Percentiles rank a stretch among this genome's conserved stretches.
These are phyloP conservation scores for Fringilla coelebs DNA, from an alignment of 2,797 vertebrate genomes.

Conservation along the genomic window DNA sequence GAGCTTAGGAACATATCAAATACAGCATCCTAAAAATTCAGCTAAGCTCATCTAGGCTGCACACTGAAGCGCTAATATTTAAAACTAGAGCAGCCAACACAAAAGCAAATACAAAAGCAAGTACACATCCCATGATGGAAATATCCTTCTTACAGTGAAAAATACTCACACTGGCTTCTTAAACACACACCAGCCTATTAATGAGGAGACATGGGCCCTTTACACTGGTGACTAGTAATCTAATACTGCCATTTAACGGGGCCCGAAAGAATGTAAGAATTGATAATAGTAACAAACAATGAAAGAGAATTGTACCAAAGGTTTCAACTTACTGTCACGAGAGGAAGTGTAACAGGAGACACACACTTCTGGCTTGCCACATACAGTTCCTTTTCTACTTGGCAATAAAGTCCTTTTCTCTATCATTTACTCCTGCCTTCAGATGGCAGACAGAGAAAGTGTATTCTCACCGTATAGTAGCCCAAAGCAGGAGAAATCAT, in stretches of 20 bases:
- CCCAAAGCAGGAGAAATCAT: neutral
- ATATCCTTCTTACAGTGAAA: neutral
- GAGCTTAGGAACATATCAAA: neutral
- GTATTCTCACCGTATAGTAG: accelerated
- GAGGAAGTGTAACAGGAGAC: neutral
- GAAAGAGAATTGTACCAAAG: neutral
- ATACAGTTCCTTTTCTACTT: neutral
- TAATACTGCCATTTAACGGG: neutral
- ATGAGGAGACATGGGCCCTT: neutral
- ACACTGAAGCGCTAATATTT: neutral
- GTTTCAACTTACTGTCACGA: neutral
- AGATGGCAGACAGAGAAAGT: neutral
- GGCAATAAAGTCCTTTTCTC: neutral
- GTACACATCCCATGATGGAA: neutral
- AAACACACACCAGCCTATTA: neutral
- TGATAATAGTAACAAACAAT: neutral
- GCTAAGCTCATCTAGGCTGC: neutral
- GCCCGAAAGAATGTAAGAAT: neutral
- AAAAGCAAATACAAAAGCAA: neutral
- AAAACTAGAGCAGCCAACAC: neutral
- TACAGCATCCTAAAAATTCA: neutral
- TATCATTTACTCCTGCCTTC: neutral
- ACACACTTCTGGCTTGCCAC: neutral
- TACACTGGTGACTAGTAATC: neutral
- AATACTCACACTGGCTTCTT: neutral